These are phyloP conservation scores for Doryteuthis pealeii DNA, from an alignment of 1,140 invertebrate species.

Conservation along the genomic window DNA sequence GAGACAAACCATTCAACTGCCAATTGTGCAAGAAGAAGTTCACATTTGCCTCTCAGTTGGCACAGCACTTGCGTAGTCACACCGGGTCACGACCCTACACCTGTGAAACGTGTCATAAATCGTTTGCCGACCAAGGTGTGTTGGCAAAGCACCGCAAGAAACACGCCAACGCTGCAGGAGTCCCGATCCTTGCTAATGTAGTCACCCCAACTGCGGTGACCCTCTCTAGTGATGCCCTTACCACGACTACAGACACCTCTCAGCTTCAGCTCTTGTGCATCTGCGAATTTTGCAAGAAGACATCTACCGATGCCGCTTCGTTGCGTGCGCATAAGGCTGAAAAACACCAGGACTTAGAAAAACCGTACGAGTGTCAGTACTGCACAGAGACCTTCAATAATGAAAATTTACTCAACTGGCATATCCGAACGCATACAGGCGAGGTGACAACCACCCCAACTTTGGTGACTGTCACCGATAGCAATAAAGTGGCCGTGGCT, in stretches of 20 bases:
- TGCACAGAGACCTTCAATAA: not conserved
- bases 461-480: not conserved
- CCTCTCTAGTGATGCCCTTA: not conserved
- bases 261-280: conserved; percentile 3
- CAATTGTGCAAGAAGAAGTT: conserved; percentile 65
- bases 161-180: not conserved
- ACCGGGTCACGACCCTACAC: not conserved
- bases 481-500: not conserved
- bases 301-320: not conserved
- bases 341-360: not conserved
- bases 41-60: not conserved
- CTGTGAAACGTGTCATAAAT: not conserved
- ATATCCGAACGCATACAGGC: not conserved
- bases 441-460: not conserved
- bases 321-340: not conserved
- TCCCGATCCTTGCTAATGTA: not conserved
- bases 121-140: not conserved
- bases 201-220: not conserved
- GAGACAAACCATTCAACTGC: conserved; percentile 75
- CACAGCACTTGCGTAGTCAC: not conserved
- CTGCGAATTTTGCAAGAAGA: not conserved
- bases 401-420: not conserved
- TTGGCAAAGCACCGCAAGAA: not conserved
- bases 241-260: not conserved
- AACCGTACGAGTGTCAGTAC: not conserved